A percentile compares a stretch with the other conserved stretches of the same genome.
phyloP scores from a whole-genome alignment of 1,140 invertebrate genomes.

The Rhagoletis pomonella region DNA sequence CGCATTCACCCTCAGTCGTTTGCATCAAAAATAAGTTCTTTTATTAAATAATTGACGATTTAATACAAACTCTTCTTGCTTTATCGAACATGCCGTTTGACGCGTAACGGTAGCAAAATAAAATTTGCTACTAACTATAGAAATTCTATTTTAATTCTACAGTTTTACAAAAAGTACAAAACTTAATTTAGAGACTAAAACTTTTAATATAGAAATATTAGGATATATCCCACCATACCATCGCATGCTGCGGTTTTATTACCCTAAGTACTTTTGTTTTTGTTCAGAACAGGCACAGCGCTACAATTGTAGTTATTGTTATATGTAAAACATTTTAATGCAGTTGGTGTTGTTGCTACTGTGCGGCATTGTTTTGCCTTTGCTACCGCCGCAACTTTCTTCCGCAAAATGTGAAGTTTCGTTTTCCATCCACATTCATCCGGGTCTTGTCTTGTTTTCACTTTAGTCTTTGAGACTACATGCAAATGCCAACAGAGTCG shows the following conservation, averaged over 20 bases:
- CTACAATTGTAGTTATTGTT: constrained; percentile 13
- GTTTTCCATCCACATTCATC: constrained; percentile 9
- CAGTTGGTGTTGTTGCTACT: constrained; percentile 31
- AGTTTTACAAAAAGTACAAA: too few species aligned
- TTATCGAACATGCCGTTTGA: too few species aligned
- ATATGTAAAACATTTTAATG: constrained; percentile 21
- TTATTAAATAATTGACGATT: too few species aligned
- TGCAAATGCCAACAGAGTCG: constrained; percentile 12
- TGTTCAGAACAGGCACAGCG: background rate
- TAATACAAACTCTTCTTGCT: too few species aligned
- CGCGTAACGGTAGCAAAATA: too few species aligned
- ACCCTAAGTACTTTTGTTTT: too few species aligned
- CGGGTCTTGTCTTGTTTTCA: constrained; percentile 28
- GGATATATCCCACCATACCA: background rate
- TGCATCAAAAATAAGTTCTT: too few species aligned
- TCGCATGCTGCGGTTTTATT: background rate
- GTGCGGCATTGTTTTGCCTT: constrained; percentile 2
- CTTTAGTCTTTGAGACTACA: background rate
- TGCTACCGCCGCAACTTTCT: background rate
- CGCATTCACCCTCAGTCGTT: too few species aligned
- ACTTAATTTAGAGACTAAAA: too few species aligned
- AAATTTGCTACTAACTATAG: too few species aligned
- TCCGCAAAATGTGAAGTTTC: constrained; percentile 30
- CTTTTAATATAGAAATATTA: too few species aligned
- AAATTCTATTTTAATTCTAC: too few species aligned